These are phyloP conservation scores for Rhincodon typus DNA, from an alignment of 2,797 vertebrate species.

Conservation along the genomic window DNA sequence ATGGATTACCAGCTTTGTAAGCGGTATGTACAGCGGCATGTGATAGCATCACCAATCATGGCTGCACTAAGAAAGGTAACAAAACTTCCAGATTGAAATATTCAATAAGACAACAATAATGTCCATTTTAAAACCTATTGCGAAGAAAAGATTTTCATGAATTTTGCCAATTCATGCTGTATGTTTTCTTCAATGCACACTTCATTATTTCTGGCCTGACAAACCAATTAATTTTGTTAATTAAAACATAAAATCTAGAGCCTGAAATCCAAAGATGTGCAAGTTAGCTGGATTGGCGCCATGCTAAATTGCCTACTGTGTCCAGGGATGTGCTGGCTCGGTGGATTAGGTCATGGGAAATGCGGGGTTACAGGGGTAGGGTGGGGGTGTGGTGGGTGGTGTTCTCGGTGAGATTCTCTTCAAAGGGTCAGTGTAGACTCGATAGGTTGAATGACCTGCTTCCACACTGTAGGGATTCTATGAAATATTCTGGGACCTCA, in stretches of 20 bases:
- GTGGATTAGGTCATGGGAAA: no score
- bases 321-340: no score
- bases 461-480: no score
- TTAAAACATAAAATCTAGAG: background rate
- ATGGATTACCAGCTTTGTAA: background rate
- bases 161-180: background rate
- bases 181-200: background rate
- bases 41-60: background rate
- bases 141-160: background rate
- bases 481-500: background rate
- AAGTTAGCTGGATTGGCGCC: no score
- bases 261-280: no score
- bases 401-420: no score
- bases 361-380: no score
- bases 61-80: no score
- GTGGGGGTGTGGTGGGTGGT: no score
- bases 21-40: background rate
- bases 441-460: no score
- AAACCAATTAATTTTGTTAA: background rate
- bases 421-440: no score
- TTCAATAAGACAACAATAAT: background rate
- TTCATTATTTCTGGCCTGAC: background rate
- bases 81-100: background rate
- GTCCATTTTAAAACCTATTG: background rate
- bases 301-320: no score